These are phyloP conservation scores for Pristis pectinata DNA, from an alignment of 2,797 vertebrate species.

Conservation along the genomic window DNA sequence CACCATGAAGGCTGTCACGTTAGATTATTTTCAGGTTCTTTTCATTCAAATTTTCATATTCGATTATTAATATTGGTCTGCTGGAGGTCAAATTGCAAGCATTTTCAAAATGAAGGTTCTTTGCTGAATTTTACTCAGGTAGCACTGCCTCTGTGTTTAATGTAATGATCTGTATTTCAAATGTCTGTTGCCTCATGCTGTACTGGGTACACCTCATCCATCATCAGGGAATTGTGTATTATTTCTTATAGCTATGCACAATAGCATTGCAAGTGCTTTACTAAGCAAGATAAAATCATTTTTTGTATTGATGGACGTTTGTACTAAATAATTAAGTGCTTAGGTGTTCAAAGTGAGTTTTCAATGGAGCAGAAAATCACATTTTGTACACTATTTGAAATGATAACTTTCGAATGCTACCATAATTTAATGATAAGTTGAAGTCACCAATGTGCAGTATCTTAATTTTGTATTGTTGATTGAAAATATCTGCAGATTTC, in stretches of 20 bases:
- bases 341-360: neutral
- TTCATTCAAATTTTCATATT: neutral
- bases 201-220: neutral
- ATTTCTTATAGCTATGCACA: neutral
- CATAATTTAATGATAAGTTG: neutral
- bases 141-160: neutral
- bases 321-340: neutral
- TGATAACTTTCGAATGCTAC: neutral
- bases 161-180: neutral
- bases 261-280: neutral
- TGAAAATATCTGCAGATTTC: neutral
- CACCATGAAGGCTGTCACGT: neutral
- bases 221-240: neutral
- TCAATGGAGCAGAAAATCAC: neutral
- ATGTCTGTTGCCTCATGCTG: neutral
- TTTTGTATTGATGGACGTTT: neutral
- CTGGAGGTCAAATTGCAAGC: neutral
- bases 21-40: neutral
- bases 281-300: constrained; percentile 12
- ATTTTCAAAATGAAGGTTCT: neutral
- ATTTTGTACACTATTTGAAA: neutral
- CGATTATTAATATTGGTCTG: neutral
- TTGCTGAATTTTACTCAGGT: neutral
- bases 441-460: neutral
- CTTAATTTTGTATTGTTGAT: neutral